Conservation (phyloP, 2,113 vertebrate species). For the Callipepla squamata region DNA sequence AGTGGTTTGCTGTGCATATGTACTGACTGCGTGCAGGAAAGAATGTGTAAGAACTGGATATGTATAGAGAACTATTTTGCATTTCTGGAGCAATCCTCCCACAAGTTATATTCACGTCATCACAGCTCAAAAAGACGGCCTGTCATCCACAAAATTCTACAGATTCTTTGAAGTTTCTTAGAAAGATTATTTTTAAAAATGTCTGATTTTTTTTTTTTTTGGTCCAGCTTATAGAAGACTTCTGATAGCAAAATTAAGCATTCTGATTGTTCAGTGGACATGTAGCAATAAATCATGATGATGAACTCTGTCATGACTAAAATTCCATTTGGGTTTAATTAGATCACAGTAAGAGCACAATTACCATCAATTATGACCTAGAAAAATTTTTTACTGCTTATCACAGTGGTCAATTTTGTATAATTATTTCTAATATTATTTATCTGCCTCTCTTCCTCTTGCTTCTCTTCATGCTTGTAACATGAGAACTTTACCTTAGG, state of each 20-base stretch:
- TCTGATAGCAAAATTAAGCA: background rate
- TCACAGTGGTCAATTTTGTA: background rate
- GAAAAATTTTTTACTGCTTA: background rate
- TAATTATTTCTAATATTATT: background rate
- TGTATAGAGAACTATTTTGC: background rate
- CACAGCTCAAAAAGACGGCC: background rate
- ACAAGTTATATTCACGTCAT: background rate
- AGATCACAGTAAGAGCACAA: background rate
- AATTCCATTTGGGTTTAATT: background rate
- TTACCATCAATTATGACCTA: background rate
- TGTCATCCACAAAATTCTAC: rapidly evolving
- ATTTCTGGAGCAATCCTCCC: background rate
- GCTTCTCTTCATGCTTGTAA: background rate
- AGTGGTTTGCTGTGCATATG: background rate
- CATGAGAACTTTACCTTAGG: background rate
- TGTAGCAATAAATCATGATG: background rate
- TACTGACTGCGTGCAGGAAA: background rate
- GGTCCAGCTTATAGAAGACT: background rate
- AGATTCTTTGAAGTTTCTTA: background rate
- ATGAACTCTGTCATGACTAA: background rate
- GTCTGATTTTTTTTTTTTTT: background rate
- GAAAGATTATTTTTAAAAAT: background rate
- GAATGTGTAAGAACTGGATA: background rate
- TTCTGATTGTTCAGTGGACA: background rate
- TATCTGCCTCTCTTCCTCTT: background rate